A percentile compares a stretch with the other conserved stretches of the same genome.
phyloP scores from a whole-genome alignment of 2,113 vertebrate species.

The Alexandromys fortis region DNA sequence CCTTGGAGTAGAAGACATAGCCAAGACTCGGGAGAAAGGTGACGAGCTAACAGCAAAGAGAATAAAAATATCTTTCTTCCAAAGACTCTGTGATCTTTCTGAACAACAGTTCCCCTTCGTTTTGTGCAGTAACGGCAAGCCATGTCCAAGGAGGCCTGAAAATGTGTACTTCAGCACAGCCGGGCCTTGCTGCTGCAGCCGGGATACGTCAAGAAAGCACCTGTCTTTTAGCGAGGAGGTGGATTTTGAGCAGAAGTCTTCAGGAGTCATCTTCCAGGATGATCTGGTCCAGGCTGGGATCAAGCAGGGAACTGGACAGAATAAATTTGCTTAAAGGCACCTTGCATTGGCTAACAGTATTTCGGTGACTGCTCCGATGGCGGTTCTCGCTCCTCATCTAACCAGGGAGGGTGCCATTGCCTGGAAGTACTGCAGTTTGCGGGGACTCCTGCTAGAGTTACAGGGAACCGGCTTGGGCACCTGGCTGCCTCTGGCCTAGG shows the following conservation, averaged over 20 bases:
- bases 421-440: background rate
- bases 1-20: background rate
- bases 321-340: background rate
- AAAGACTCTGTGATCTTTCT: background rate
- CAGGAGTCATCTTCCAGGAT: constrained; percentile 39
- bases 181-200: background rate
- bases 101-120: background rate
- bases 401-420: background rate
- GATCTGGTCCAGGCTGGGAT: background rate
- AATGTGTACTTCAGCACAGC: background rate
- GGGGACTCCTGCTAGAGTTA: background rate
- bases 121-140: background rate
- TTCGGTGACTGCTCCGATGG: background rate
- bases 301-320: background rate
- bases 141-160: constrained; percentile 17
- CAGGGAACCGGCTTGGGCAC: constrained; percentile 29
- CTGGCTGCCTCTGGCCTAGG: background rate
- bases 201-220: constrained; percentile 42
- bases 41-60: background rate
- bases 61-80: background rate
- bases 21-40: background rate
- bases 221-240: constrained; percentile 27
- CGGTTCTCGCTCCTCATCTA: background rate
- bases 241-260: constrained; percentile 42
- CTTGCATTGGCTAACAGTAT: background rate